Conservation (phyloP, 2,797 vertebrate species). For the Eutrigla gurnardus region DNA sequence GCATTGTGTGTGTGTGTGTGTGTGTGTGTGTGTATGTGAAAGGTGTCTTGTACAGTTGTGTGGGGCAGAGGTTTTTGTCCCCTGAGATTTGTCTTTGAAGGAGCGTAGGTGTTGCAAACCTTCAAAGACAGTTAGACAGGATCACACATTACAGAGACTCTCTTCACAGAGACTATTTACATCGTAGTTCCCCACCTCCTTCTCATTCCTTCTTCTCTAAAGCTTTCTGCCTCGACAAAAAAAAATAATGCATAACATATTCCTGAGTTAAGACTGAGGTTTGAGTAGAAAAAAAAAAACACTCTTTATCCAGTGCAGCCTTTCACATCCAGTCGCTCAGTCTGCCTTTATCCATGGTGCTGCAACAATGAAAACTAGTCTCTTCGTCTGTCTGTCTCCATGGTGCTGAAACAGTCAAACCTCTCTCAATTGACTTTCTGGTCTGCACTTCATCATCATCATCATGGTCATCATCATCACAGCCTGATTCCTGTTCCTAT, state of each 20-base stretch:
- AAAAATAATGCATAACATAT: conserved; percentile 43
- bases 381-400: conserved; percentile 3
- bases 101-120: conserved; percentile 68
- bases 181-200: conserved; percentile 42
- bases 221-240: conserved; percentile 49
- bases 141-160: conserved; percentile 66
- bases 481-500: not conserved
- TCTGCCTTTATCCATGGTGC: conserved; percentile 43
- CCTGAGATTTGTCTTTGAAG: conserved; percentile 67
- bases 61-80: conserved; percentile 55
- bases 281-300: conserved; percentile 2
- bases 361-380: conserved; percentile 23
- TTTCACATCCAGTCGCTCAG: conserved; percentile 13
- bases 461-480: not conserved
- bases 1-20: conserved; percentile 16
- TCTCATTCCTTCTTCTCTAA: conserved; percentile 49
- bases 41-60: conserved; percentile 40
- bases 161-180: conserved; percentile 77
- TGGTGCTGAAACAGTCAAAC: conserved; percentile 35
- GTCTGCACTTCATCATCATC: conserved; percentile 7
- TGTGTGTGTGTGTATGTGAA: conserved; percentile 10
- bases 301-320: conserved; percentile 9
- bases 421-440: conserved; percentile 12
- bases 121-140: conserved; percentile 71
- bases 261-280: conserved; percentile 42